phyloP scores from a whole-genome alignment of 1,140 invertebrate genomes.

The Theocolax elegans region DNA sequence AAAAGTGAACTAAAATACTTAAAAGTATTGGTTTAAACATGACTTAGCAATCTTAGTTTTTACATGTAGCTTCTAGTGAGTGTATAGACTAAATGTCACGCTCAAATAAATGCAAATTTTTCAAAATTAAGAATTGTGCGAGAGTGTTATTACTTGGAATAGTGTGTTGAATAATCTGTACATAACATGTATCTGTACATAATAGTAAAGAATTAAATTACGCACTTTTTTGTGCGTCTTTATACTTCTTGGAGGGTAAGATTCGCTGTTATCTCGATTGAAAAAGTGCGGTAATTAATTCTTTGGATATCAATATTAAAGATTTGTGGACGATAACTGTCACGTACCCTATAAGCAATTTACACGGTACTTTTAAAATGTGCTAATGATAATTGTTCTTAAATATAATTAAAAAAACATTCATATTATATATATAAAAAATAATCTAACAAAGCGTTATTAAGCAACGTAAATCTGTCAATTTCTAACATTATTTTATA shows the following conservation, averaged over 20 bases:
- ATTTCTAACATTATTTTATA: neutral
- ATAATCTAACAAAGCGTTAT: conserved; percentile 12
- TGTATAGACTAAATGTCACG: no score
- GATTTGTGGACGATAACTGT: conserved; percentile 20
- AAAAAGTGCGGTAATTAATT: conserved; percentile 21
- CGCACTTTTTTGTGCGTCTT: neutral
- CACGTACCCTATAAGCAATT: conserved; percentile 9
- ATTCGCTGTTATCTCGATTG: neutral
- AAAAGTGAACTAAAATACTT: no score
- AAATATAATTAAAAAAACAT: neutral
- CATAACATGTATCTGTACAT: conserved; percentile 45
- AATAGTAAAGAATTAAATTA: conserved; percentile 9
- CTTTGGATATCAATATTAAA: conserved; percentile 27
- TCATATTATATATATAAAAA: neutral
- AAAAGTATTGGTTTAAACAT: no score
- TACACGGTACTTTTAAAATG: conserved; percentile 10
- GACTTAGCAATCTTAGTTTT: no score
- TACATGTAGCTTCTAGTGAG: no score
- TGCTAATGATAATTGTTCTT: conserved; percentile 15
- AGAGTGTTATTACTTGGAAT: no score
- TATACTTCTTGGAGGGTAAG: neutral
- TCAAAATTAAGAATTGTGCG: no score
- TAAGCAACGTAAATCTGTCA: conserved; percentile 2
- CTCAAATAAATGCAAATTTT: no score
- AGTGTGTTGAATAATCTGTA: no score